Evolutionary conservation across 2,888 invertebrate genomes (phyloP), one percentile per base, ranked within the genome.

Genomic region (Carterocephalus palaemon): DNA sequence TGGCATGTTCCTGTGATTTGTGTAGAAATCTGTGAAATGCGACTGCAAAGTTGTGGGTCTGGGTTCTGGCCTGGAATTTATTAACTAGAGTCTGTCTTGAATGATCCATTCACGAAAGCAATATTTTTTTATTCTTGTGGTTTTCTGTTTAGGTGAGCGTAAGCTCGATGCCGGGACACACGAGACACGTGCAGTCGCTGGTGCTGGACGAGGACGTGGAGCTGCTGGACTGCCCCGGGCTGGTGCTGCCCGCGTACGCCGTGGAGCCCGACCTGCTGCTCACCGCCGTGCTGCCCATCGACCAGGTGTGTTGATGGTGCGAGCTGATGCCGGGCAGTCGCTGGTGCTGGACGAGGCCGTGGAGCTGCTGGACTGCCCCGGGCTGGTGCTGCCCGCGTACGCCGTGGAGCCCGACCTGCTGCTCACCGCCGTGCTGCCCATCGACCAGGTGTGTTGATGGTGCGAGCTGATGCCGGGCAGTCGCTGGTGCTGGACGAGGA

Each of bases 131-230:
- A n/a, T n/a, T n/a, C n/a, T n/a, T n/a, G n/a, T n/a, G n/a, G 4
- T 4, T 10, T 88, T 88, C 12, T 22, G 22, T 51, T 10, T 40
- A 87, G 87, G 86, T 87, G 0, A 95, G 98, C 1, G 99, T 99
- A 0, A 99, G 99, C 1, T 95, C 98, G 0, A 99, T 99, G 49
- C 99, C 99, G 0, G 99, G 99, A 2, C 98, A 99, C 88, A 99
- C 99, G 0, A 97, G 99, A 60, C 99, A 99, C 80, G 96, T 99
- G 62, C 94, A 98, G 88, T 97, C 98, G 0, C 75, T 98, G 6
- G 93, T 89, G 54, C 75, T 98, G 51, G 94, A 95, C 40, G 88
- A 90, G 0, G 91, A 94, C 52, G 70, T 98, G 28, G 83, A 97
- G 56, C 76, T 99, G 13, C 95, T 99, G 70, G 99, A 99, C 84